Percentiles rank a stretch among this genome's conserved stretches.
These are phyloP conservation scores for Microchrysa polita DNA, from an alignment of 2,888 invertebrate species.

Conservation along the genomic window DNA sequence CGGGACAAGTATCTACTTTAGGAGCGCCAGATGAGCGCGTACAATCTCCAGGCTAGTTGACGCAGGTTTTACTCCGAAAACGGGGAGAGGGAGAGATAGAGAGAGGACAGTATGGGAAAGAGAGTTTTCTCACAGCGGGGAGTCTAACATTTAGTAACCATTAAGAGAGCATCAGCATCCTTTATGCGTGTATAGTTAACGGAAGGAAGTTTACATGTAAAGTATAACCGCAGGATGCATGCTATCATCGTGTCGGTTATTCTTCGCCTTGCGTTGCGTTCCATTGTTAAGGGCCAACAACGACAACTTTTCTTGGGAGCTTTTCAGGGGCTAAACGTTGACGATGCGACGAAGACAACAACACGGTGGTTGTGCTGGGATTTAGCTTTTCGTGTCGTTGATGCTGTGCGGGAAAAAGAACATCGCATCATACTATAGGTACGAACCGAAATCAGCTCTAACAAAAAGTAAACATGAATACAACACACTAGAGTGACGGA, in stretches of 20 bases:
- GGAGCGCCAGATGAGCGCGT: background rate
- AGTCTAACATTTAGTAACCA: constrained; percentile 18
- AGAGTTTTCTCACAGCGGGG: constrained; percentile 5
- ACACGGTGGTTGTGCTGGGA: constrained; percentile 16
- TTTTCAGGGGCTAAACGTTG: constrained; percentile 42
- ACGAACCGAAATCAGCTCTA: constrained; percentile 13
- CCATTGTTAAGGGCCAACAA: background rate
- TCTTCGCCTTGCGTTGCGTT: constrained; percentile 2
- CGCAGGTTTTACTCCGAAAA: constrained; percentile 40
- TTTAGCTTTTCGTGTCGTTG: constrained; percentile 24
- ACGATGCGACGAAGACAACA: too few species aligned
- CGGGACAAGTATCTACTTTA: background rate
- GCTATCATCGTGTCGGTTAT: constrained; percentile 35
- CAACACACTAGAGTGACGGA: constrained; percentile 24
- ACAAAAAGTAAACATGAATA: constrained; percentile 33
- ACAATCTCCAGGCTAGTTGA: background rate
- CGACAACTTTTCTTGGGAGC: constrained; percentile 9
- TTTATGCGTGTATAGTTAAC: constrained; percentile 11
- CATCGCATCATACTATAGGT: too few species aligned
- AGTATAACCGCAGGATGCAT: constrained; percentile 45
- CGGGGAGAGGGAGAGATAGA: background rate
- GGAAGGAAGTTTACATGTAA: constrained; percentile 43
- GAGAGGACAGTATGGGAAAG: constrained; percentile 2
- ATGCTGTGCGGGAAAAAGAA: constrained; percentile 8
- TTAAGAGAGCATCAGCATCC: constrained; percentile 36